Base-by-base conservation (phyloP, 2,888 invertebrate genomes). In the Pterobdella sp. region DNA sequence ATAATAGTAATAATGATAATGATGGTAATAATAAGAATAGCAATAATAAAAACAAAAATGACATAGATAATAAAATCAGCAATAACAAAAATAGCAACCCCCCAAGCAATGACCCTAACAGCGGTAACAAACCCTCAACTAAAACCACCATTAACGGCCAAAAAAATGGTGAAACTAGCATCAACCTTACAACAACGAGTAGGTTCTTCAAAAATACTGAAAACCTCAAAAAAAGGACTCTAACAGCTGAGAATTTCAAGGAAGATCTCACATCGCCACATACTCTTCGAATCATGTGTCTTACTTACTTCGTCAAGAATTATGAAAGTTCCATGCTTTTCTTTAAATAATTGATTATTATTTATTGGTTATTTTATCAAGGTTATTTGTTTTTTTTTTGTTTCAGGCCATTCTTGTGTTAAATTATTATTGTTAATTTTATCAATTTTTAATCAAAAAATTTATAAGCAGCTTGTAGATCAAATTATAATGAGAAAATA, bases 301-400 rank as follows among this genome's bases (percentile, higher is more conserved):
- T 56, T 3, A 22, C 26, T 3, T 26, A 56, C 60, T 56, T 56
- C 60, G 26, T 56, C n/a, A 4, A 22, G n/a, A 22, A 56, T 7
- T 56, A 26, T 56, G 60, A 56, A 56, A 56, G 60, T 56, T 56
- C n/a, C n/a, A n/a, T n/a, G n/a, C n/a, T n/a, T n/a, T n/a, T n/a
- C n/a, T n/a, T n/a, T n/a, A n/a, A n/a, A n/a, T n/a, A n/a, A n/a
- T n/a, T n/a, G n/a, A n/a, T n/a, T n/a, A n/a, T n/a, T n/a, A n/a
- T n/a, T n/a, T n/a, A n/a, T n/a, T n/a, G n/a, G n/a, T n/a, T n/a
- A n/a, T n/a, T n/a, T n/a, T n/a, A n/a, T n/a, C n/a, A n/a, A n/a
- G n/a, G n/a, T n/a, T n/a, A n/a, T n/a, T n/a, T n/a, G n/a, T n/a
- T n/a, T n/a, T n/a, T n/a, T n/a, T n/a, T n/a, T n/a, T n/a, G n/a